Evolutionary conservation across 35 echinoderm and acorn worm genomes (phyloP), one percentile per base, ranked within the genome.

Genomic region (Eucidaris tribuloides): DNA sequence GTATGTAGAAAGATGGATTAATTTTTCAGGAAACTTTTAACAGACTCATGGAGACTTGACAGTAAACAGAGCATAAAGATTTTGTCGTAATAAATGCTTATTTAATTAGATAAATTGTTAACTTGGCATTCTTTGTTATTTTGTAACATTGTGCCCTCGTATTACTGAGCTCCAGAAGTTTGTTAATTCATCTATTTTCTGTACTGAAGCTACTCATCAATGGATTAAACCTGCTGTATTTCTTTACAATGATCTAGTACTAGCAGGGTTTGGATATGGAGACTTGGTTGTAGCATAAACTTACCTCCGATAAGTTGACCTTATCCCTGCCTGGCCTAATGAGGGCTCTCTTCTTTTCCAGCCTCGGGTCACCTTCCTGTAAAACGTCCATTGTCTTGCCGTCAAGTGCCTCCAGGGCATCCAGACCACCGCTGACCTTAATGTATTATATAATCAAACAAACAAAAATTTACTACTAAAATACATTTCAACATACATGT

Each of bases 321-420:
- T 65, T 54, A 15, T 83, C 66, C 41, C 46, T 79, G 40, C 77
- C 83, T 3, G 41, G 66, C 22, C 33, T 61, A 35, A 89, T 80
- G 36, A 86, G 83, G 3, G 32, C 83, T 65, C 79, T 65, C 46
- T 82, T 90, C 62, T 90, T 99, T 65, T 77, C 79, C 34, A 89
- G 52, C 30, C 90, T 85, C 42, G 79, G 86, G 80, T 99, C 96
- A 36, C 96, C 96, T 46, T 99, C 96, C 45, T 99, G 90, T 0
- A 99, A 40, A 3, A 99, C 89, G 66, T 99, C 96, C 96, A 99
- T 99, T 20, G 96, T 99, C 79, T 93, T 99, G 44, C 86, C 85
- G 7, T 91, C 96, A 35, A 99, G 79, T 45, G 68, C 48, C 62
- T 99, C 96, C 46, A 99, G 63, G 1, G 96, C 96, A 87, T 93